Evolutionary conservation across 2,113 vertebrate species (phyloP), one percentile per base, ranked within the genome.

Genomic region (Prunella himalayana): DNA sequence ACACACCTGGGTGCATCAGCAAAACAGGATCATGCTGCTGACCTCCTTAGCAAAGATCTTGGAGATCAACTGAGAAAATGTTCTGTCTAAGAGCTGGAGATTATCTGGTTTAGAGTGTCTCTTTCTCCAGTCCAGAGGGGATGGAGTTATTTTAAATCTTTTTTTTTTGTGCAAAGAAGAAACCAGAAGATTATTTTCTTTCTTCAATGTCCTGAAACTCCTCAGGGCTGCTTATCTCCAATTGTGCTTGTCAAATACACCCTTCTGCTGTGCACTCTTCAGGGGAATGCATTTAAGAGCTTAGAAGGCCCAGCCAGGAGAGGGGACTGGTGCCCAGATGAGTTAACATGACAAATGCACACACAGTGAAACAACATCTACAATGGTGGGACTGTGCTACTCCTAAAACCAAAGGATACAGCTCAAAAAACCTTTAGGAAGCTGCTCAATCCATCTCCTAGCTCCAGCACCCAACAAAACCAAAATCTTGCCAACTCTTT

Each of bases 181-280:
- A 92, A 90, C 88, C 80, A 90, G 87, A 94, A 96, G 95, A 96
- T 95, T 95, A 96, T 93, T 93, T 95, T 88, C 85, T 94, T 96
- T 94, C 92, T 96, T 95, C 81, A 23, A 4, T 94, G 92, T 92
- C 94, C 95, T 95, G 83, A 94, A 96, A 95, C 81, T 96, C 94
- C 93, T 95, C 83, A 54, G 92, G 94, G 86, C 93, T 96, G 92
- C 92, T 94, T 97, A 96, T 90, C 95, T 96, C 94, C 94, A 93
- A 86, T 93, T 96, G 96, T 94, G 88, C 88, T 95, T 95, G 92
- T 96, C 94, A 96, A 97, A 94, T 93, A 86, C 11, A 0, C 94
- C 90, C 88, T 95, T 97, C 92, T 93, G 90, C 88, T 90, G 30
- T 75, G 82, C 49, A 45, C n/a, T 94, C 88, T 79, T 95, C 69